Evolutionary conservation across 2,888 invertebrate genomes (phyloP).

Genomic region (Chrysolina haemoptera): DNA sequence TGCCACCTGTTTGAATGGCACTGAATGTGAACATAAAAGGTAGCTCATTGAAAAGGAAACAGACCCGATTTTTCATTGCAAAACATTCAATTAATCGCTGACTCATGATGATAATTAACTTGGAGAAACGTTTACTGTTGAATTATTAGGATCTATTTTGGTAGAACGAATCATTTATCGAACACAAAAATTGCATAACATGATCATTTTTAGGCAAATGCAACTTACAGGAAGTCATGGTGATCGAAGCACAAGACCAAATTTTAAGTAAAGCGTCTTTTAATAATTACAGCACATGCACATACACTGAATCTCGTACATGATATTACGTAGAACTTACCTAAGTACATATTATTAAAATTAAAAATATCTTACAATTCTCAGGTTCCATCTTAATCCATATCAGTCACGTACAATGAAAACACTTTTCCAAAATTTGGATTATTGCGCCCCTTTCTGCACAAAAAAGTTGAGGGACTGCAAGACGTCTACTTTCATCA

Average conservation of each 20-base stretch:
- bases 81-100: too few relatives aligned
- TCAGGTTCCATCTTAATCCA: conserved; percentile 58
- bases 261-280: conserved; percentile 56
- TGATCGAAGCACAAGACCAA: conserved; percentile 47
- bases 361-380: conserved; percentile 64
- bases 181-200: too few relatives aligned
- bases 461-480: too few relatives aligned
- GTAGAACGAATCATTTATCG: too few relatives aligned
- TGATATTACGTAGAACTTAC: conserved; percentile 67
- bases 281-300: conserved; percentile 70
- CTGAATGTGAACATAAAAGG: too few relatives aligned
- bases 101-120: too few relatives aligned
- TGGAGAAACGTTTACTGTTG: too few relatives aligned
- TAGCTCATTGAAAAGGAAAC: too few relatives aligned
- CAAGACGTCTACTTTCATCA: too few relatives aligned
- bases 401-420: conserved; percentile 61
- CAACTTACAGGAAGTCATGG: background rate
- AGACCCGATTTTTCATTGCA: too few relatives aligned
- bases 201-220: background rate
- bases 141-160: too few relatives aligned
- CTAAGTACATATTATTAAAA: conserved; percentile 61
- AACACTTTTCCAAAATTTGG: conserved; percentile 30
- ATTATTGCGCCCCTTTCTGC: background rate
- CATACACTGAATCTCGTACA: conserved; percentile 70
- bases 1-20: too few relatives aligned